Percentiles rank a stretch among this genome's conserved stretches.
These are phyloP conservation scores for Prenolepis imparis DNA, from an alignment of 2,888 invertebrate genomes.

Conservation along the genomic window DNA sequence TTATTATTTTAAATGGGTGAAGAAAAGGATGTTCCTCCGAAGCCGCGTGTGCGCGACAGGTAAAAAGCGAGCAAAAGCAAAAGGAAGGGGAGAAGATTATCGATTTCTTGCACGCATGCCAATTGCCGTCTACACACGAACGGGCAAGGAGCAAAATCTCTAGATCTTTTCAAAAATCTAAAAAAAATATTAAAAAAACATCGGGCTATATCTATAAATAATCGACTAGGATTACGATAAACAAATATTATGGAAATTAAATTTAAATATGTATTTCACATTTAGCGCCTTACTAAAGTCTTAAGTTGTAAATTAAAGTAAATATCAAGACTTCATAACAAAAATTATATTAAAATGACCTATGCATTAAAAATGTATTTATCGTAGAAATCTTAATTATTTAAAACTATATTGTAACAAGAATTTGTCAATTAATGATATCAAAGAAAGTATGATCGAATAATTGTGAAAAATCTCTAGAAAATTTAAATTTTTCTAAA, in stretches of 20 bases:
- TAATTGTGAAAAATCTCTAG: not conserved
- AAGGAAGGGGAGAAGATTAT: slow-evolving; percentile 62
- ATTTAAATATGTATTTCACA: too few species aligned
- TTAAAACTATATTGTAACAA: too few species aligned
- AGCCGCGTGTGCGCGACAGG: slow-evolving; percentile 45
- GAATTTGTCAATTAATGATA: not conserved
- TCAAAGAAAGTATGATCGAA: not conserved
- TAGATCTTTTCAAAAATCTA: not conserved
- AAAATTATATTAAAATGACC: not conserved
- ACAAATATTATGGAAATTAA: not conserved
- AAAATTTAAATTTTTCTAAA: not conserved
- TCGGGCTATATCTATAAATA: not conserved
- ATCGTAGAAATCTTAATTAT: not conserved
- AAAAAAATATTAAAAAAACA: slow-evolving; percentile 6
- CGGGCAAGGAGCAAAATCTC: slow-evolving; percentile 18
- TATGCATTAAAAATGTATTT: not conserved
- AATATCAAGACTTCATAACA: not conserved
- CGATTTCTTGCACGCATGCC: slow-evolving; percentile 68
- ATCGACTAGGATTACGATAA: not conserved
- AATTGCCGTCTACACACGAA: slow-evolving; percentile 59
- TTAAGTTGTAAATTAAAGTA: not conserved
- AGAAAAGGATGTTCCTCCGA: not conserved
- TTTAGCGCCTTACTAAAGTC: too few species aligned
- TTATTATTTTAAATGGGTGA: slow-evolving; percentile 42
- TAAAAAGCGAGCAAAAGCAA: slow-evolving; percentile 42